phyloP scores from a whole-genome alignment of 2,113 vertebrate genomes.

The Pterocles gutturalis region DNA sequence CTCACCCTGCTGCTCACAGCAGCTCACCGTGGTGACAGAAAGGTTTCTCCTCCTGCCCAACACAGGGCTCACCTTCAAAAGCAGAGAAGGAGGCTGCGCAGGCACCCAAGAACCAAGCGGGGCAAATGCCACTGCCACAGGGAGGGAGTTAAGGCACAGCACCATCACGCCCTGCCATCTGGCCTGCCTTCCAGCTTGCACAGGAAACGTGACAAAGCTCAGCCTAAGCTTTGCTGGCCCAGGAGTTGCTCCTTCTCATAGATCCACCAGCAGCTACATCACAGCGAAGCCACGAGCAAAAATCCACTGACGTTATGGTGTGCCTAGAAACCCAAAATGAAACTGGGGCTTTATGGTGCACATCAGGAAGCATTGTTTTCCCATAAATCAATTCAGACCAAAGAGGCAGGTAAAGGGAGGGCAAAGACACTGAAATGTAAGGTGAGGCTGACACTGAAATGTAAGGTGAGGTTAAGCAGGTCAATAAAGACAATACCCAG shows the following conservation, averaged over 20 bases:
- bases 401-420: neutral
- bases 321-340: neutral
- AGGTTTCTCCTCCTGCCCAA: too few relatives aligned
- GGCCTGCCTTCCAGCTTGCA: neutral
- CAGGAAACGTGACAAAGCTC: neutral
- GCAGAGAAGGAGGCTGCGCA: neutral
- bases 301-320: neutral
- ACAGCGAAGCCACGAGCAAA: fast-evolving
- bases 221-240: neutral
- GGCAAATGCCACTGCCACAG: fast-evolving
- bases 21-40: neutral
- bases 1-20: neutral
- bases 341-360: neutral
- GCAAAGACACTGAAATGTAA: neutral
- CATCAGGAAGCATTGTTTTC: neutral
- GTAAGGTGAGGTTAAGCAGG: neutral
- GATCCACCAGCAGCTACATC: neutral
- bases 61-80: neutral
- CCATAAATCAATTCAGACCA: neutral
- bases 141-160: neutral
- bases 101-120: fast-evolving
- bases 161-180: fast-evolving
- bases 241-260: neutral
- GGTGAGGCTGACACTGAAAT: neutral
- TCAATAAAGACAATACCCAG: neutral